phyloP scores from a whole-genome alignment of 1,140 invertebrate genomes.

The Pinna nobilis region DNA sequence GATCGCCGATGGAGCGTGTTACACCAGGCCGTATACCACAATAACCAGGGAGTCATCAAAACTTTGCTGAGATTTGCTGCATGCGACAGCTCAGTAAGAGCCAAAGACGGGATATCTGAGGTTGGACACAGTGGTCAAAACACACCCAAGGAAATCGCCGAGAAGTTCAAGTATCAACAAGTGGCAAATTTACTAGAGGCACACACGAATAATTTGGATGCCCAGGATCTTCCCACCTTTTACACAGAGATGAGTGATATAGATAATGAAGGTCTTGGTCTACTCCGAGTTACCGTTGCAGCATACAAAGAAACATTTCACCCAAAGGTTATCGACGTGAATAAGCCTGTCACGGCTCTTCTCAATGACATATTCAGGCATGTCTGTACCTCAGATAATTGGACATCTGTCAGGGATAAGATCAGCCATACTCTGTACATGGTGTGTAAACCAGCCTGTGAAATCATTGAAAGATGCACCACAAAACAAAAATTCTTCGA shows the following conservation, averaged over 20 bases:
- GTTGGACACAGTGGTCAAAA: conserved; percentile 12
- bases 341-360: not conserved
- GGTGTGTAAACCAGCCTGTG: conserved; percentile 1
- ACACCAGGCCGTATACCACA: conserved; percentile 29
- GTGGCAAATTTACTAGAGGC: not conserved
- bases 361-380: conserved; percentile 16
- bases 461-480: not conserved
- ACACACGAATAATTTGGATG: not conserved
- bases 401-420: conserved; percentile 10
- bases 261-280: conserved; percentile 24
- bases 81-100: conserved; percentile 9
- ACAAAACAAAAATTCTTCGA: conserved; percentile 10
- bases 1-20: conserved; percentile 27
- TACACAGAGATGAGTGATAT: not conserved
- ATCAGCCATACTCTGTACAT: conserved; percentile 13
- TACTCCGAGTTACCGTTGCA: conserved; percentile 23
- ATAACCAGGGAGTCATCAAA: not conserved
- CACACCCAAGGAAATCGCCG: conserved; percentile 21
- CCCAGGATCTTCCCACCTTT: conserved; percentile 26
- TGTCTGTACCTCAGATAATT: not conserved
- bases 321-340: conserved; percentile 5
- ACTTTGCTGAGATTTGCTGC: not conserved
- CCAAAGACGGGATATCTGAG: conserved; percentile 29
- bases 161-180: conserved; percentile 11
- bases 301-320: conserved; percentile 28